Conservation (phyloP, 2,888 invertebrate species). For the Thyatira batis region DNA sequence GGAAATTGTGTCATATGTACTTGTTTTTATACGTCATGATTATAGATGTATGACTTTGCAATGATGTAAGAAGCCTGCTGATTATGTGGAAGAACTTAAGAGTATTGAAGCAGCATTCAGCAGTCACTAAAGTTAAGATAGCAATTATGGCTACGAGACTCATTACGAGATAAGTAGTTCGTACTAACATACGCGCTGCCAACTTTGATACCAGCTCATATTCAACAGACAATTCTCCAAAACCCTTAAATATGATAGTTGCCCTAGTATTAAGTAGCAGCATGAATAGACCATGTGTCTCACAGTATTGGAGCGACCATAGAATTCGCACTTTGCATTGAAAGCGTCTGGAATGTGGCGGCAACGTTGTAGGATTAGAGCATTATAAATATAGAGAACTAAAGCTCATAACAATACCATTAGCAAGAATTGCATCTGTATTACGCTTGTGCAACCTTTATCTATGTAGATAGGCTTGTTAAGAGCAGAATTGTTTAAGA, state of each 20-base stretch:
- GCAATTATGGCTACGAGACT: too few species aligned
- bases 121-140: too few species aligned
- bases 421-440: not conserved
- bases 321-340: slow-evolving; percentile 35
- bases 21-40: not conserved
- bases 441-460: not conserved
- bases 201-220: too few species aligned
- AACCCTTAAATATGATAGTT: not conserved
- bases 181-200: too few species aligned
- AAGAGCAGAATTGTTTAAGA: not conserved
- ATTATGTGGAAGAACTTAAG: too few species aligned
- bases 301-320: slow-evolving; percentile 9
- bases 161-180: too few species aligned
- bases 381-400: slow-evolving; percentile 16
- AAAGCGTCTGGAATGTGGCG: slow-evolving; percentile 22
- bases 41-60: too few species aligned
- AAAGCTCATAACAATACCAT: not conserved
- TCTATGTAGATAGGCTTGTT: not conserved
- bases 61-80: too few species aligned
- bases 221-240: not conserved
- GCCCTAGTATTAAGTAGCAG: not conserved
- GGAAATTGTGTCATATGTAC: not conserved
- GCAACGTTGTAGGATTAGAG: slow-evolving; percentile 17
- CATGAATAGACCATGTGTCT: slow-evolving; percentile 2
- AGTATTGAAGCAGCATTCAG: too few species aligned